These are phyloP conservation scores for Eristalinus sepulchralis DNA, from an alignment of 2,888 invertebrate genomes.

Conservation along the genomic window DNA sequence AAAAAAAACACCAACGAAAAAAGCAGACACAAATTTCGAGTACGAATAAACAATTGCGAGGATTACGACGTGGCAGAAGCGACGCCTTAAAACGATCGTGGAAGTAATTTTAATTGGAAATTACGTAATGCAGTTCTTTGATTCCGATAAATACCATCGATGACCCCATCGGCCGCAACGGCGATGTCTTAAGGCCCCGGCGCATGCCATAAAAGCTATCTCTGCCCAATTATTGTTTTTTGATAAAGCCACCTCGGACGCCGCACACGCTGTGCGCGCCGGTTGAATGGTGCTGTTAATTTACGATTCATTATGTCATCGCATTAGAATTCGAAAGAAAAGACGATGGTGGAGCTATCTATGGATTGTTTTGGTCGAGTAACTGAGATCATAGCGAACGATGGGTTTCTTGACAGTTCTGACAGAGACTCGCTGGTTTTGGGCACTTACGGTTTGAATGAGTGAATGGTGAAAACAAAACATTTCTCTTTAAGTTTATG, in stretches of 20 bases:
- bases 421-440: background rate
- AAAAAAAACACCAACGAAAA: background rate
- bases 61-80: background rate
- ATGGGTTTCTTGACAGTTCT: background rate
- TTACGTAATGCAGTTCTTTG: conserved; percentile 55
- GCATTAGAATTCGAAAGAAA: conserved; percentile 7
- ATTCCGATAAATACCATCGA: conserved; percentile 14
- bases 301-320: conserved; percentile 42
- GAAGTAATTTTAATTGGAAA: conserved; percentile 50
- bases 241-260: conserved; percentile 3
- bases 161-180: background rate
- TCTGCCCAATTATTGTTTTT: background rate
- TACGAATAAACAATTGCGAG: background rate
- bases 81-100: conserved; percentile 20
- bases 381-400: conserved; percentile 26
- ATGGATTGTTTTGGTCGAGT: conserved; percentile 10
- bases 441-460: background rate
- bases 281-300: conserved; percentile 18
- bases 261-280: background rate
- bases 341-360: background rate
- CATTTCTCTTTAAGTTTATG: background rate
- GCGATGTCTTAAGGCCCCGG: background rate
- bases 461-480: background rate
- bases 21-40: background rate
- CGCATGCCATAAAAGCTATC: background rate